Conservation (phyloP, 30 jellyfish, hydroid and myxozoan species). For the Pelagia noctiluca region DNA sequence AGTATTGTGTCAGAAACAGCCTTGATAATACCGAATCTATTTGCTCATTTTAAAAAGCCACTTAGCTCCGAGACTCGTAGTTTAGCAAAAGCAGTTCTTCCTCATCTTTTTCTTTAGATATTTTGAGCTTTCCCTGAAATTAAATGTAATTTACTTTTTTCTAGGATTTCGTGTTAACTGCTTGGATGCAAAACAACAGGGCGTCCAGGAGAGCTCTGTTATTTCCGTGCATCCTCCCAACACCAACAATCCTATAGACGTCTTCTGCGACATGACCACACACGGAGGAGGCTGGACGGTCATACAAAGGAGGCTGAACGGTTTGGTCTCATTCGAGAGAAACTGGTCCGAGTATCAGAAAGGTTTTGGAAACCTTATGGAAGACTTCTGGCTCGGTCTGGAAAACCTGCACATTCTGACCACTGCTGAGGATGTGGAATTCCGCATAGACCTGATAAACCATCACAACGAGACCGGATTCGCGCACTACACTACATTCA, state of each 20-base stretch:
- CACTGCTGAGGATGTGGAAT: not conserved
- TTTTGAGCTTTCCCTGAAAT: no score
- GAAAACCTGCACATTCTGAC: slow-evolving; percentile 9
- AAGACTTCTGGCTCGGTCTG: slow-evolving; percentile 31
- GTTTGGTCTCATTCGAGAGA: not conserved
- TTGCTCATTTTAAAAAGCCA: no score
- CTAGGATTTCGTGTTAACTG: slow-evolving; percentile 17
- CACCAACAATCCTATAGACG: not conserved
- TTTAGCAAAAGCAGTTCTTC: no score
- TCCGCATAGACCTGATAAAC: slow-evolving; percentile 9
- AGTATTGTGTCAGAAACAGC: no score
- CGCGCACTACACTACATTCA: slow-evolving; percentile 1
- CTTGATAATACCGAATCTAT: no score
- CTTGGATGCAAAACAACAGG: slow-evolving; percentile 23
- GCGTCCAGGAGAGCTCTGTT: not conserved
- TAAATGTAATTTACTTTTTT: no score
- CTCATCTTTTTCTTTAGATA: no score
- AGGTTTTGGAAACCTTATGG: slow-evolving; percentile 17
- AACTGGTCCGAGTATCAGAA: slow-evolving; percentile 9
- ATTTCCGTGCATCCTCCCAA: not conserved
- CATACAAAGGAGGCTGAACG: slow-evolving; percentile 17
- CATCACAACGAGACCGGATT: not conserved
- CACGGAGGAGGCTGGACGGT: slow-evolving; percentile 37
- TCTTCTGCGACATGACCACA: slow-evolving; percentile 27
- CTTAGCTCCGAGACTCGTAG: no score